These are phyloP conservation scores for Barypeithes pellucidus DNA, from an alignment of 2,888 invertebrate species.

Conservation along the genomic window DNA sequence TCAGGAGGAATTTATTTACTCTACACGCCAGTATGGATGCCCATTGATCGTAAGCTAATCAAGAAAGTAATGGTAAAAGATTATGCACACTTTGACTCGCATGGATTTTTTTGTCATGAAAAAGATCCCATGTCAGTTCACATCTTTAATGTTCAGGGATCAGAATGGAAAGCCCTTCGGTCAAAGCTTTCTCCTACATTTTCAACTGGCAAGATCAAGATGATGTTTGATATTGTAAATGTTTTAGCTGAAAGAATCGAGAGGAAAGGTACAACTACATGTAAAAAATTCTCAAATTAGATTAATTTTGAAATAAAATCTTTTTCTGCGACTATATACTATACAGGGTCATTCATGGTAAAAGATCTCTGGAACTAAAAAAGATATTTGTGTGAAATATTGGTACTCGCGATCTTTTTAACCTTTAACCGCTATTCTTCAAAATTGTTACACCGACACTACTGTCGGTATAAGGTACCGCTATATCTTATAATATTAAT, in stretches of 20 bases:
- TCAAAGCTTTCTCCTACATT: constrained; percentile 77
- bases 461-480: too few species aligned
- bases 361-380: too few species aligned
- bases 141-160: constrained; percentile 73
- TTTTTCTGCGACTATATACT: too few species aligned
- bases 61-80: constrained; percentile 27
- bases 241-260: constrained; percentile 18
- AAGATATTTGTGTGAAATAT: too few species aligned
- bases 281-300: too few species aligned
- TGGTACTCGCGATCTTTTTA: too few species aligned
- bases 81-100: constrained; percentile 9
- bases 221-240: constrained; percentile 20
- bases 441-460: too few species aligned
- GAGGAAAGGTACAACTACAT: constrained; percentile 8
- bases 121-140: constrained; percentile 67
- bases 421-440: too few species aligned
- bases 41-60: constrained; percentile 2
- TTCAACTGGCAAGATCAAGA: constrained; percentile 67
- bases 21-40: constrained; percentile 17
- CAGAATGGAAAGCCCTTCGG: constrained; percentile 76
- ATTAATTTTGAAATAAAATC: too few species aligned
- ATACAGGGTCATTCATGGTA: too few species aligned
- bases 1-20: constrained; percentile 17
- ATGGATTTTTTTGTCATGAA: constrained; percentile 27
- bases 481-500: too few species aligned